These are phyloP conservation scores for Varanus salvator DNA, from an alignment of 2,113 vertebrate genomes.

Conservation along the genomic window DNA sequence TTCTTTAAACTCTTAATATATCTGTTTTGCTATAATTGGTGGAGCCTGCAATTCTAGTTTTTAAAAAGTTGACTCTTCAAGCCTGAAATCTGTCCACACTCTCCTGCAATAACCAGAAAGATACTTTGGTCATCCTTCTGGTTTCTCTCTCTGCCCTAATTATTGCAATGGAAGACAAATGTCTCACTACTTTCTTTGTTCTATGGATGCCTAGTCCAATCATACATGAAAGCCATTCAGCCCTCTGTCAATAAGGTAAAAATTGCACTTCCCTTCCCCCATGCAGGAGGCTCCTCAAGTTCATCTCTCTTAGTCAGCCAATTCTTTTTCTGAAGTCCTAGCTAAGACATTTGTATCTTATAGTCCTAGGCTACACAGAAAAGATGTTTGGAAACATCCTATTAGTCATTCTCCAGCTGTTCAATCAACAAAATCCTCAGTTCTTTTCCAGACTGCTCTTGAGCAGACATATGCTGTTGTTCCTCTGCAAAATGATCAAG, in stretches of 20 bases:
- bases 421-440: background rate
- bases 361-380: background rate
- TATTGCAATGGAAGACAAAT: background rate
- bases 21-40: no score
- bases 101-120: background rate
- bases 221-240: background rate
- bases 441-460: background rate
- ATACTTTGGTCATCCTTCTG: background rate
- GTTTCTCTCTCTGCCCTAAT: background rate
- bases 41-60: no score
- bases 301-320: background rate
- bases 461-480: background rate
- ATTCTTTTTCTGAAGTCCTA: background rate
- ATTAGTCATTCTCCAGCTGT: no score
- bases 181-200: background rate
- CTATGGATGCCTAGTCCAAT: background rate
- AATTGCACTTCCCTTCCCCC: background rate
- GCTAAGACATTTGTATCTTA: background rate
- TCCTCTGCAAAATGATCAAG: background rate
- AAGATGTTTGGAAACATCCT: background rate
- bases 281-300: background rate
- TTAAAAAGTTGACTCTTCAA: no score
- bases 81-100: no score
- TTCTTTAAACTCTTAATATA: no score
- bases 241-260: background rate